Percentiles rank a stretch among this genome's conserved stretches.
phyloP scores from a whole-genome alignment of 2,888 invertebrate genomes.

The Nomada ferruginata region DNA sequence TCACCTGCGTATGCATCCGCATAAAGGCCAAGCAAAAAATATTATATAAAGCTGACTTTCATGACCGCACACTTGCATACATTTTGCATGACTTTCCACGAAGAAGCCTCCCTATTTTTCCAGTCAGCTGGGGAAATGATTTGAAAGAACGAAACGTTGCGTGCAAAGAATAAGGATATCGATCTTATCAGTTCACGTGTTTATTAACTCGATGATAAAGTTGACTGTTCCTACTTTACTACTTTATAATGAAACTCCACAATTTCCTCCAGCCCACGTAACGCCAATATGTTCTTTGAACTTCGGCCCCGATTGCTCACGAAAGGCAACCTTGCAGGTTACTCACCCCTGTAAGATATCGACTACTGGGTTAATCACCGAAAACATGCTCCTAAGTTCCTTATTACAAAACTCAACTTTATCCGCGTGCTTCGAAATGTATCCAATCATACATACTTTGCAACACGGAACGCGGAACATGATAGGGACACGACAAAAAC shows the following conservation, averaged over 20 bases:
- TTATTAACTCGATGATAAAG: conserved; percentile 28
- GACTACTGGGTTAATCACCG: conserved; percentile 27
- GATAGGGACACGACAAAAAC: too few relatives aligned
- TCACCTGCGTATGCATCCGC: neutral
- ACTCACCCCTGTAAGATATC: conserved; percentile 40
- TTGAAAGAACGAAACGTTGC: neutral
- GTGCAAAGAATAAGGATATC: neutral
- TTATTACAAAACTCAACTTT: neutral
- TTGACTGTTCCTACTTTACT: neutral
- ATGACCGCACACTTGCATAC: neutral
- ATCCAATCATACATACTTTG: too few relatives aligned
- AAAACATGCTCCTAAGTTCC: conserved; percentile 38
- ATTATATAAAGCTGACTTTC: neutral
- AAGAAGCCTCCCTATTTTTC: neutral
- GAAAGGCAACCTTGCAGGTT: conserved; percentile 48
- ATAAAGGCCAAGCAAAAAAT: neutral
- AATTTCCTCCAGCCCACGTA: conserved; percentile 7
- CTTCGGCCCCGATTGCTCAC: conserved; percentile 36
- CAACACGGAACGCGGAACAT: too few relatives aligned
- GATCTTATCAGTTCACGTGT: conserved; percentile 4
- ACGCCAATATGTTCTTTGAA: conserved; percentile 10
- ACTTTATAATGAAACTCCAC: conserved; percentile 38
- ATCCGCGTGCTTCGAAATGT: neutral
- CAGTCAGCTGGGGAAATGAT: neutral
- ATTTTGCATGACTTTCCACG: neutral